Percentiles rank a stretch among this genome's conserved stretches.
Conservation (phyloP, 2,888 invertebrate genomes). For the Drosophila leonis region DNA sequence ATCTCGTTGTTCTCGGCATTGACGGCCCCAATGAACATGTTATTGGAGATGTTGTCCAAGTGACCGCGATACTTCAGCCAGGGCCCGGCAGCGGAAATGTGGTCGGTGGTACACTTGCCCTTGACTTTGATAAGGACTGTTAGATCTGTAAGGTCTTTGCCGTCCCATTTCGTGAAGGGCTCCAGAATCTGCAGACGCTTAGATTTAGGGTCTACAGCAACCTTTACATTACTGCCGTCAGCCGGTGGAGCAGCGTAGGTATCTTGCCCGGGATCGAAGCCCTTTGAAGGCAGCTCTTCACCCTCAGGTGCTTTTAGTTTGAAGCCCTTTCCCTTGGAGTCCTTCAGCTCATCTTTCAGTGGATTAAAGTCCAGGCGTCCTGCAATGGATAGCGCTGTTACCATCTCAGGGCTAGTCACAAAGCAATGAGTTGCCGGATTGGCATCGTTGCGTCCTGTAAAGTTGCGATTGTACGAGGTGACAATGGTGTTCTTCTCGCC, state of each 20-base stretch:
- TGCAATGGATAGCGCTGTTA: conserved; percentile 96
- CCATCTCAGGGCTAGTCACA: conserved; percentile 97
- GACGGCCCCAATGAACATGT: conserved; percentile 97
- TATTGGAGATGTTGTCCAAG: conserved; percentile 99
- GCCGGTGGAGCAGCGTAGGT: conserved; percentile 95
- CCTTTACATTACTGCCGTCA: conserved; percentile 86
- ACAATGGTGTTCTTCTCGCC: conserved; percentile 99
- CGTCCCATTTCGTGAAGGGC: conserved; percentile 98
- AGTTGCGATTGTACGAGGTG: conserved; percentile 99
- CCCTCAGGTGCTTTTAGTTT: conserved; percentile 93
- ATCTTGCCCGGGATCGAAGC: conserved; percentile 98
- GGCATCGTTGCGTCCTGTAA: conserved; percentile 98
- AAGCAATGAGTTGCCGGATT: conserved; percentile 99
- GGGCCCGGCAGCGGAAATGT: conserved; percentile 99
- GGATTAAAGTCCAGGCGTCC: conserved; percentile 98
- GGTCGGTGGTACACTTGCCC: conserved; percentile 99
- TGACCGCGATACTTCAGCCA: conserved; percentile 99
- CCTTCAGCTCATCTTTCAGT: conserved; percentile 93
- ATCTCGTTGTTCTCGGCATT: conserved; percentile 94
- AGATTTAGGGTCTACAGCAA: conserved; percentile 94
- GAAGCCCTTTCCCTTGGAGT: conserved; percentile 94
- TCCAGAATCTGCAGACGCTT: conserved; percentile 95
- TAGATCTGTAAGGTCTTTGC: conserved; percentile 96
- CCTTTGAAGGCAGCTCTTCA: conserved; percentile 95
- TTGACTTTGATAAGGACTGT: conserved; percentile 98